phyloP scores from a whole-genome alignment of 2,797 vertebrate genomes.

The Gambelia wislizenii region DNA sequence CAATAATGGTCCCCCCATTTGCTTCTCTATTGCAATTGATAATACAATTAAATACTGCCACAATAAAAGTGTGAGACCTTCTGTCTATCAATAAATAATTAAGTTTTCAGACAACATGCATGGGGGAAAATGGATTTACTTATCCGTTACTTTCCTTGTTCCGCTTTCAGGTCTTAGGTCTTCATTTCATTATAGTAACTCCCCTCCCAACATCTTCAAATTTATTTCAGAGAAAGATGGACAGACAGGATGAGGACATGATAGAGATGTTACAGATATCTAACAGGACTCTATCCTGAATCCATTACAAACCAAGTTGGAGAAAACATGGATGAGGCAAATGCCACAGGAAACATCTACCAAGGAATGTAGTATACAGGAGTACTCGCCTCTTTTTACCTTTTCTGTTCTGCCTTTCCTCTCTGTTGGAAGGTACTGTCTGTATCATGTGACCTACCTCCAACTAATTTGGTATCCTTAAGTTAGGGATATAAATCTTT shows the following conservation, averaged over 20 bases:
- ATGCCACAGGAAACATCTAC: not conserved
- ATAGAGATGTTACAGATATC: not conserved
- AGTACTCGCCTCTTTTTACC: not conserved
- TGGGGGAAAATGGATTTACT: not conserved
- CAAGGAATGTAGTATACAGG: not conserved
- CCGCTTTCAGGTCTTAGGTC: not conserved
- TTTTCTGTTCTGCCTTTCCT: not conserved
- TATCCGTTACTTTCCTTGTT: not conserved
- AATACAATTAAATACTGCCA: slow-evolving; percentile 1
- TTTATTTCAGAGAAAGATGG: not conserved
- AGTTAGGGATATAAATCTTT: too few relatives aligned
- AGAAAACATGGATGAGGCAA: not conserved
- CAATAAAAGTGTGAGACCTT: not conserved
- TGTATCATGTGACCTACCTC: not conserved
- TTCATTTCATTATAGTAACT: not conserved
- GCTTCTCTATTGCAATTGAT: not conserved
- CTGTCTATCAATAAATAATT: slow-evolving; percentile 22
- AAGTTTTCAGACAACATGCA: not conserved
- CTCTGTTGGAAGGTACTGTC: not conserved
- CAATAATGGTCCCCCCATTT: not conserved
- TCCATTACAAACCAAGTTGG: not conserved
- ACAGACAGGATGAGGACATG: too few relatives aligned
- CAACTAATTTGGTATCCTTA: too few relatives aligned
- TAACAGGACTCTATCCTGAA: not conserved
- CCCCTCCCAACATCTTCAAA: not conserved